Conservation (phyloP, 2,797 vertebrate species). For the Lindbergichthys nudifrons region DNA sequence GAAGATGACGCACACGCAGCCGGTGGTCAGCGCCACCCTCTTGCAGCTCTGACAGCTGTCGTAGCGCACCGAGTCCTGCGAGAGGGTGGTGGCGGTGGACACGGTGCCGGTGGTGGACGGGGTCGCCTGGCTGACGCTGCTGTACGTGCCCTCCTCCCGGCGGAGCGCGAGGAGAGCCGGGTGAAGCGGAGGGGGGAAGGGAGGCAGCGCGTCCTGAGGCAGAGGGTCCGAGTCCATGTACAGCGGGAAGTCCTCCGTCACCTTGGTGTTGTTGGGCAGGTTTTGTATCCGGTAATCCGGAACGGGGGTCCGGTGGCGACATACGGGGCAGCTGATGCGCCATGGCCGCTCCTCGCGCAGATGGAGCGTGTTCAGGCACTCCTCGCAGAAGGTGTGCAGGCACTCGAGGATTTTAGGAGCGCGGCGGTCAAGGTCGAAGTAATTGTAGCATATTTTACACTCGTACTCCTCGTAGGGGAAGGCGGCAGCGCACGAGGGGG, state of each 20-base stretch:
- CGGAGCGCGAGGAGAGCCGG: slow-evolving; percentile 81
- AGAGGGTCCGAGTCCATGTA: slow-evolving; percentile 90
- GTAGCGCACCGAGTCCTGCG: slow-evolving; percentile 86
- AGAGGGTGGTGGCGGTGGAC: slow-evolving; percentile 86
- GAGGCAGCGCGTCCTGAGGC: slow-evolving; percentile 90
- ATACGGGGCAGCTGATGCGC: slow-evolving; percentile 90
- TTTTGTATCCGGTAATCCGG: slow-evolving; percentile 91
- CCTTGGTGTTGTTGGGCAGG: slow-evolving; percentile 95
- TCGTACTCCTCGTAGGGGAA: slow-evolving; percentile 92
- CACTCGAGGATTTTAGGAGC: slow-evolving; percentile 94
- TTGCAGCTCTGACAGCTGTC: slow-evolving; percentile 93
- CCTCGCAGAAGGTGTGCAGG: slow-evolving; percentile 96
- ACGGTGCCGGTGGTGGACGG: slow-evolving; percentile 79
- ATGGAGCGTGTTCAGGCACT: slow-evolving; percentile 93
- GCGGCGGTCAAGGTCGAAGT: slow-evolving; percentile 93
- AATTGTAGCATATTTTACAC: slow-evolving; percentile 97
- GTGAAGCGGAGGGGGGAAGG: slow-evolving; percentile 85
- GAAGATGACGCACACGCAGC: slow-evolving; percentile 95
- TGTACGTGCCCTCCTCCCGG: slow-evolving; percentile 78
- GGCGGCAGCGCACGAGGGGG: slow-evolving; percentile 63
- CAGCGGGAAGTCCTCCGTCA: slow-evolving; percentile 90
- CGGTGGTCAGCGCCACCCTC: slow-evolving; percentile 91
- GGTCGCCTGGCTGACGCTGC: slow-evolving; percentile 73
- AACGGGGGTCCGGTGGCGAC: slow-evolving; percentile 93
- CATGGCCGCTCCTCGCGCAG: slow-evolving; percentile 88